These are phyloP conservation scores for Neoscelio sp. DNA, from an alignment of 2,888 invertebrate genomes.

Conservation along the genomic window DNA sequence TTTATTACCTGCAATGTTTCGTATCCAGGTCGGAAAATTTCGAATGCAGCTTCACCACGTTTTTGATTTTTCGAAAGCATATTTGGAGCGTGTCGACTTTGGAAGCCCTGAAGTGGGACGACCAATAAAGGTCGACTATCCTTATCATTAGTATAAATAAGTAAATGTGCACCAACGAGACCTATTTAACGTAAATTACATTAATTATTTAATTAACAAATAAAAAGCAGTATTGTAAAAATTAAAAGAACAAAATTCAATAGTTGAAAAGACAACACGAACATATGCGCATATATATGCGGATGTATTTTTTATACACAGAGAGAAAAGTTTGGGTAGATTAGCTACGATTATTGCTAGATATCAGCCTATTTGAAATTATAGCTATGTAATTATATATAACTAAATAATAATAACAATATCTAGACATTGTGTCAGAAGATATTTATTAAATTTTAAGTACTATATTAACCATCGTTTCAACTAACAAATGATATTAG, in stretches of 20 bases:
- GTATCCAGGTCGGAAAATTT: conserved; percentile 78
- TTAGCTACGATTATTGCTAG: no score
- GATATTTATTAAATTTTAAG: no score
- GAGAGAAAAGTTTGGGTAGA: no score
- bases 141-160: conserved; percentile 77
- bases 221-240: neutral
- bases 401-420: no score
- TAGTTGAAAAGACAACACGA: neutral
- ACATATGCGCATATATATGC: neutral
- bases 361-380: no score
- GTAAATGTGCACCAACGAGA: conserved; percentile 76
- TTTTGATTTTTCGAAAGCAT: conserved; percentile 73
- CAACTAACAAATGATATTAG: no score
- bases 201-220: neutral
- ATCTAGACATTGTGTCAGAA: no score
- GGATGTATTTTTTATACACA: no score
- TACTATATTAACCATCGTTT: no score
- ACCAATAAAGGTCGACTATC: conserved; percentile 76
- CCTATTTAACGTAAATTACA: conserved; percentile 62
- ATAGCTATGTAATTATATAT: no score
- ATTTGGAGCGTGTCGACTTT: conserved; percentile 76
- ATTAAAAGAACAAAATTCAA: neutral
- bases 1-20: conserved; percentile 75
- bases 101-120: conserved; percentile 77
- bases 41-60: conserved; percentile 78